These are phyloP conservation scores for Plotosus lineatus DNA, from an alignment of 2,113 vertebrate genomes.

Conservation along the genomic window DNA sequence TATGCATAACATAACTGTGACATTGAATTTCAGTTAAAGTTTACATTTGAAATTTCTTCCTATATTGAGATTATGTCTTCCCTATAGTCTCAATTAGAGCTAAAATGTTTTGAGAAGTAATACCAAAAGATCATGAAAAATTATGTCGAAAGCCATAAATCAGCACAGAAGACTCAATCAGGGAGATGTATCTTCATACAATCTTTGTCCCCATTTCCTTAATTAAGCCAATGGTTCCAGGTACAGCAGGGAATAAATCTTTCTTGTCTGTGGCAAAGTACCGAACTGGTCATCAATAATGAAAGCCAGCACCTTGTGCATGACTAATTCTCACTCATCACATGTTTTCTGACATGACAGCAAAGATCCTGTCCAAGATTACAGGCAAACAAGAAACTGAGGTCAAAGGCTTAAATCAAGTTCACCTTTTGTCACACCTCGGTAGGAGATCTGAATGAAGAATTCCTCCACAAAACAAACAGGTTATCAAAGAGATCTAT, in stretches of 20 bases:
- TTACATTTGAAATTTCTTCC: too few species aligned
- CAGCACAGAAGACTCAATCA: background rate
- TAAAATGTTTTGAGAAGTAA: background rate
- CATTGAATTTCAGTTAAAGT: background rate
- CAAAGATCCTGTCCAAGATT: constrained; percentile 25
- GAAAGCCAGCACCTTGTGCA: constrained; percentile 56
- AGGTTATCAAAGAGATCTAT: background rate
- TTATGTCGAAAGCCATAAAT: background rate
- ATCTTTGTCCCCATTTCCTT: constrained; percentile 66
- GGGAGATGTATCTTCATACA: constrained; percentile 47
- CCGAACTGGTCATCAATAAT: constrained; percentile 68
- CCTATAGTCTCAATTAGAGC: background rate
- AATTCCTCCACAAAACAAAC: background rate
- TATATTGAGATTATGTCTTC: background rate
- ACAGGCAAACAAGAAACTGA: constrained; percentile 19
- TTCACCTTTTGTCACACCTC: background rate
- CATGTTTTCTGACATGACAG: constrained; percentile 59
- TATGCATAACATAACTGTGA: background rate
- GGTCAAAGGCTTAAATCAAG: background rate
- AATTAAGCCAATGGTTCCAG: constrained; percentile 61
- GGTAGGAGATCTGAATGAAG: background rate
- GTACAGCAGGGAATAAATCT: constrained; percentile 59
- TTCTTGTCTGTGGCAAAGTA: constrained; percentile 43
- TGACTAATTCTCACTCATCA: constrained; percentile 65
- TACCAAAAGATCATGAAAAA: background rate